phyloP scores from a whole-genome alignment of 2,888 invertebrate species.

The Phragmatobia fuliginosa region DNA sequence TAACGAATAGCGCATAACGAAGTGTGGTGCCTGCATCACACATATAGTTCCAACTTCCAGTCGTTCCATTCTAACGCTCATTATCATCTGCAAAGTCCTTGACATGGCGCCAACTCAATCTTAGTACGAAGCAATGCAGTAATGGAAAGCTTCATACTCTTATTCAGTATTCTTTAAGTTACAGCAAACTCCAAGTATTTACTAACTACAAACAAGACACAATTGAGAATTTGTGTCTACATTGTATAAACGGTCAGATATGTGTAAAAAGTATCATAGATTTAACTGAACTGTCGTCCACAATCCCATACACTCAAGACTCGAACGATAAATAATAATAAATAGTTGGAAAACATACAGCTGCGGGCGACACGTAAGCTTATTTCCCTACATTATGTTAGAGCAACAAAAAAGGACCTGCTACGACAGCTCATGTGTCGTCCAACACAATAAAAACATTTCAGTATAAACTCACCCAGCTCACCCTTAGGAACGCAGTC shows the following conservation, averaged over 20 bases:
- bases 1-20: too few species aligned
- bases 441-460: slow-evolving; percentile 55
- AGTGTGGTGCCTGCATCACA: too few species aligned
- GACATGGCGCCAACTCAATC: too few species aligned
- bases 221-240: not conserved
- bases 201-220: not conserved
- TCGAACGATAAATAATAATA: slow-evolving; percentile 23
- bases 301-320: slow-evolving; percentile 12
- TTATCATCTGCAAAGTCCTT: too few species aligned
- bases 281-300: not conserved
- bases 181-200: too few species aligned
- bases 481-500: slow-evolving; percentile 39
- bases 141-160: too few species aligned
- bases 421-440: slow-evolving; percentile 52
- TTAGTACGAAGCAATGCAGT: too few species aligned
- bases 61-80: too few species aligned
- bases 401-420: slow-evolving; percentile 42
- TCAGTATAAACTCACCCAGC: slow-evolving; percentile 53
- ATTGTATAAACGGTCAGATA: not conserved
- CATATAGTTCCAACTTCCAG: too few species aligned
- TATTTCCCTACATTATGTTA: slow-evolving; percentile 40
- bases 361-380: slow-evolving; percentile 37
- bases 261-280: not conserved
- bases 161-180: too few species aligned
- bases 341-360: slow-evolving; percentile 19